Percentiles rank a stretch among this genome's conserved stretches.
Evolutionary conservation across 2,888 invertebrate species (phyloP).

Genomic region (Nudaria mundana): DNA sequence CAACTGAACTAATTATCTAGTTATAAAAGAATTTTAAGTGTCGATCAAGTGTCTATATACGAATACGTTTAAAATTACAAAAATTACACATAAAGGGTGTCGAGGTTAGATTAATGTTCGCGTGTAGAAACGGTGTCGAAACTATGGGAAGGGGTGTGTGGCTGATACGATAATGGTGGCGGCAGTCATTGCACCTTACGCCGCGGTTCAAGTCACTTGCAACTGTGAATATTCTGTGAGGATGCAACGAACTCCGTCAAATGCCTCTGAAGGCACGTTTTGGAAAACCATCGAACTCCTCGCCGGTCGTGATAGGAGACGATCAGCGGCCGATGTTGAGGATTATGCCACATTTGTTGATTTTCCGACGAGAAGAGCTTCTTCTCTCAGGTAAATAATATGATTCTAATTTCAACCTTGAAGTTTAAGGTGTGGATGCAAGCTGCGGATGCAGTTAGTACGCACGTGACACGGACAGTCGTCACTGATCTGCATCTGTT

Average conservation of each 20-base stretch:
- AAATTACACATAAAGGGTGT: constrained; percentile 58
- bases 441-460: too few species aligned
- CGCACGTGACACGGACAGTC: too few species aligned
- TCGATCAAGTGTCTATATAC: constrained; percentile 41
- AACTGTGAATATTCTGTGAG: constrained; percentile 33
- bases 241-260: constrained; percentile 69
- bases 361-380: constrained; percentile 46
- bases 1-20: constrained; percentile 23
- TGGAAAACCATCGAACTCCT: constrained; percentile 84
- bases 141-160: constrained; percentile 56
- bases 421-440: too few species aligned
- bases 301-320: constrained; percentile 74
- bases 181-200: constrained; percentile 76
- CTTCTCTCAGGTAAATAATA: constrained; percentile 60
- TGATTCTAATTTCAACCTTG: constrained; percentile 13
- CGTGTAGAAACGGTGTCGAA: constrained; percentile 65
- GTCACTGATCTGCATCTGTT: too few species aligned
- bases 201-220: constrained; percentile 60
- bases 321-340: constrained; percentile 69
- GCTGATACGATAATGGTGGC: constrained; percentile 48
- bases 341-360: constrained; percentile 43
- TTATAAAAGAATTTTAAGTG: constrained; percentile 41
- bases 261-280: constrained; percentile 75
- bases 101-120: constrained; percentile 71
- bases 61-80: constrained; percentile 48